Evolutionary conservation across 2,797 vertebrate genomes (phyloP), one percentile per base, ranked within the genome.

Genomic region (Coregonus sp.): DNA sequence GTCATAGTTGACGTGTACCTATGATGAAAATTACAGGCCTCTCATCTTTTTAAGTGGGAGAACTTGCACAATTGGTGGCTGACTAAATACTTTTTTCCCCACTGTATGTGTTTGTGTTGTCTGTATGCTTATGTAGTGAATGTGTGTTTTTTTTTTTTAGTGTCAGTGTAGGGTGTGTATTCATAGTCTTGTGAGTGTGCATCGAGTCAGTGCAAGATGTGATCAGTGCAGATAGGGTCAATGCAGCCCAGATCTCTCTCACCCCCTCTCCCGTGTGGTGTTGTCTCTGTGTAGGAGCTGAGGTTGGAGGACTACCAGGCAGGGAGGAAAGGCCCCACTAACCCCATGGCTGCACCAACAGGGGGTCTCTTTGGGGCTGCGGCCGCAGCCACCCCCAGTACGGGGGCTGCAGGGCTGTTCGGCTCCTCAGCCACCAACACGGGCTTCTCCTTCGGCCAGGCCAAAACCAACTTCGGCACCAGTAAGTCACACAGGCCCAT

Each of bases 301-400:
- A 94, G 98, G 79, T 81, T 99, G 33, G 98, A 99, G 82, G 98
- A 99, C 82, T 99, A 99, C 86, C 95, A 96, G 86, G 97, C 97
- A 0, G 97, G 97, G 2, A 93, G 98, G 73, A 99, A 99, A 77
- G 98, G 98, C 0, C 96, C 97, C 0, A 91, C 96, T 1, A 98
- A 96, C 73, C 96, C 96, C 0, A 96, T 99, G 16, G 94, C 95
- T 0, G 95, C 95, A 1, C 92, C 66, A 0, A 81, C 94, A 0
- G 91, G 94, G 0, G 88, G 95, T 0, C 86, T 99, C 70, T 99
- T 99, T 37, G 96, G 97, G 0, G 83, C 94, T 0, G 86, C 96
- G 3, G 90, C 95, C 0, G 51, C 93, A 0, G 94, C 97, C 0
- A 94, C 98, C 0, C 93, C 97, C 52, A 98, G 94, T 37, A 88